Conservation (phyloP, 23 tunicate species). For the Trididemnum clinides region DNA sequence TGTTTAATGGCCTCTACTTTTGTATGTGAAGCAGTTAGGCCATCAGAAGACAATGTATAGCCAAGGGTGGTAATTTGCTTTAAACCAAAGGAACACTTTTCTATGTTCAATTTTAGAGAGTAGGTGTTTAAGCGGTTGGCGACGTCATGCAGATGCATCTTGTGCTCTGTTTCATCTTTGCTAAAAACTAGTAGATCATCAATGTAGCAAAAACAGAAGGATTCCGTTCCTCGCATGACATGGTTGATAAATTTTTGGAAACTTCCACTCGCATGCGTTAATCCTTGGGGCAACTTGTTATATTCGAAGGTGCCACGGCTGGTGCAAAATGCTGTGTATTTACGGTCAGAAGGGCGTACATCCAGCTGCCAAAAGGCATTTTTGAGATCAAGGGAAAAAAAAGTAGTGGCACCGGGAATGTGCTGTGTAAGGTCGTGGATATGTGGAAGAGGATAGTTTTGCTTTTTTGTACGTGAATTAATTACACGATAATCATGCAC, state of each 20-base stretch:
- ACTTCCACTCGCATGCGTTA: not conserved
- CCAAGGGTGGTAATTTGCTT: constrained; percentile 1
- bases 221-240: constrained; percentile 9
- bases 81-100: constrained; percentile 29
- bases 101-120: constrained; percentile 1
- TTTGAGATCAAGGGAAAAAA: constrained; percentile 21
- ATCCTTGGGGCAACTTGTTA: constrained; percentile 17
- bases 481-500: not conserved
- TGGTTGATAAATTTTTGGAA: constrained; percentile 14
- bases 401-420: not conserved
- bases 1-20: constrained; percentile 30
- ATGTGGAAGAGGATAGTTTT: not conserved
- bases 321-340: constrained; percentile 16
- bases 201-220: constrained; percentile 20
- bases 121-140: not conserved
- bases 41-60: constrained; percentile 9
- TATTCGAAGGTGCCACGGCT: constrained; percentile 20
- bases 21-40: constrained; percentile 13
- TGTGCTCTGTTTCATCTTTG: not conserved
- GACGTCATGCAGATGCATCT: not conserved
- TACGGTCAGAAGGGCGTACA: not conserved
- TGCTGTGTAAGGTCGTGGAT: constrained; percentile 1
- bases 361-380: not conserved
- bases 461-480: not conserved
- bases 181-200: constrained; percentile 14